Base-by-base conservation (phyloP, 2,797 vertebrate species). In the Aselliscus stoliczkanus region DNA sequence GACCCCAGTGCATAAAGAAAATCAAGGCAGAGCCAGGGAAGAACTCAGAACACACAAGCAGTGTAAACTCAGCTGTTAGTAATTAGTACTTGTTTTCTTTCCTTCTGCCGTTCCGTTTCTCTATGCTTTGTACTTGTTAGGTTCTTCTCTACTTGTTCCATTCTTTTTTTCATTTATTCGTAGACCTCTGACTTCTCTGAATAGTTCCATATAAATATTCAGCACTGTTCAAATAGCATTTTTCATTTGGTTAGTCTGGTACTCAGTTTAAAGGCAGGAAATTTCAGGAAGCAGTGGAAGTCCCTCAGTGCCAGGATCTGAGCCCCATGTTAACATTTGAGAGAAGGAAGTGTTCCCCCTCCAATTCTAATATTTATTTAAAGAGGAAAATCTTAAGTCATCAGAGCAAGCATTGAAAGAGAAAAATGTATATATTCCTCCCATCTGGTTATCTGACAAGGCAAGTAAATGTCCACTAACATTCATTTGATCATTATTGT, bases 341-440 rank as follows among this genome's bases (percentile, higher is more conserved):
- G 14, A 81, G n/a, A 52, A 62, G 31, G 62, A 92, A 29, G 13
- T 67, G 4, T 37, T 34, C 3, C 58, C 37, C 75, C 14, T 77
- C 52, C 73, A 65, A 70, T 82, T 90, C 80, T 72, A 37, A 27
- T 56, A 70, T 54, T 79, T 90, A 27, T 75, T 93, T 75, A 31
- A 86, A 94, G 89, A 80, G n/a, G 29, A 81, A 94, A 94, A 73
- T 80, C 81, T 18, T 72, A 76, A 90, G 50, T 77, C 37, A 76
- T 82, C 39, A 23, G n/a, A 42, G 20, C 25, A 65, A 88, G 93
- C 31, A 56, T 44, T 44, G 72, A 72, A 89, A 82, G 54, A 93
- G 34, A 76, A 94, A 93, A 88, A 65, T 60, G 7, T 31, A 5
- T 39, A 3, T 39, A 18, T 85, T 76, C 23, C 31, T 83, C 7